Conservation (phyloP, 2,113 vertebrate species). For the Microcebus jonahi region DNA sequence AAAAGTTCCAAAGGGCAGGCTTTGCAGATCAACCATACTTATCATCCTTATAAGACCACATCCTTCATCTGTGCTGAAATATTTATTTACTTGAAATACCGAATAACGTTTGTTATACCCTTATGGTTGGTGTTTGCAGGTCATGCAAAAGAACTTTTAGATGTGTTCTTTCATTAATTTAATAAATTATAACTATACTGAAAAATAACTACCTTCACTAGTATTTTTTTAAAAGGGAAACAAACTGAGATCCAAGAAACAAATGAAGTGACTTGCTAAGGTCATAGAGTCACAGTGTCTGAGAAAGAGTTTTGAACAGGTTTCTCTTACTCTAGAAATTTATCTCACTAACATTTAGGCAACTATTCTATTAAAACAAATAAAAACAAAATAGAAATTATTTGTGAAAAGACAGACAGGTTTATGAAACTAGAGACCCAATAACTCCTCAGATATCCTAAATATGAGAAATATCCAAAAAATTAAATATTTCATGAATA, state of each 20-base stretch:
- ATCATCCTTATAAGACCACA: not conserved
- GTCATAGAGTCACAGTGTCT: not conserved
- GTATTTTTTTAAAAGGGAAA: not conserved
- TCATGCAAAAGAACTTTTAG: not conserved
- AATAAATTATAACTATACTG: not conserved
- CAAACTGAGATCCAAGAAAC: not conserved
- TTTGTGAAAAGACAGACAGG: not conserved
- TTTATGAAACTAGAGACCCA: not conserved
- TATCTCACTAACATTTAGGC: not conserved
- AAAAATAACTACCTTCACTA: not conserved
- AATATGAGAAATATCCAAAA: not conserved
- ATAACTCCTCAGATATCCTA: not conserved
- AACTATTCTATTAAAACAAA: not conserved
- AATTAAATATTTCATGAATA: not conserved
- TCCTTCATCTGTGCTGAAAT: not conserved
- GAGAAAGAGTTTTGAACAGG: not conserved
- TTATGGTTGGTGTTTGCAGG: not conserved
- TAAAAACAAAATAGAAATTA: not conserved
- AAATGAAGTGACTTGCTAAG: not conserved
- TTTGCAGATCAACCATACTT: not conserved
- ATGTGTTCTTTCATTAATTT: not conserved
- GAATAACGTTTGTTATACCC: not conserved
- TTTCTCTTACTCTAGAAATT: not conserved
- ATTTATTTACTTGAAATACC: not conserved
- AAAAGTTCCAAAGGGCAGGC: not conserved